Evolutionary conservation across 2,888 invertebrate species (phyloP).

Genomic region (Sericinus montela): DNA sequence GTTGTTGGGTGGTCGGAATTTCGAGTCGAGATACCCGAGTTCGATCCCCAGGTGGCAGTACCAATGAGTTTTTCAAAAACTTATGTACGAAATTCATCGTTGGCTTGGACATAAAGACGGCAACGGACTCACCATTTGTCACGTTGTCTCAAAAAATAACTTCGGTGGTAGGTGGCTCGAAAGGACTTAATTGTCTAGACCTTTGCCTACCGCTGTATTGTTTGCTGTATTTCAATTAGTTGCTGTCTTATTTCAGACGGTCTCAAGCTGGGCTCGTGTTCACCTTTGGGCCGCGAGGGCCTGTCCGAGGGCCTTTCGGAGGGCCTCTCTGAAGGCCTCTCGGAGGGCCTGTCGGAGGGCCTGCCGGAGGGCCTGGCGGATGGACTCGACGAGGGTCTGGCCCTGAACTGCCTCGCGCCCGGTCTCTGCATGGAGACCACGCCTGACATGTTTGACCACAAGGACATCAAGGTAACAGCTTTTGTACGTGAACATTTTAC

Average conservation of each 20-base stretch:
- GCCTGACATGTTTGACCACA: conserved; percentile 55
- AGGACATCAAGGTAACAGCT: conserved; percentile 59
- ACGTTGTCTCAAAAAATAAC: no score
- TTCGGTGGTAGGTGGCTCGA: no score
- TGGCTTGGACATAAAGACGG: no score
- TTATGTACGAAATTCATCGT: no score
- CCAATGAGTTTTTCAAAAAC: no score
- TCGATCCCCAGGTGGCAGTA: no score
- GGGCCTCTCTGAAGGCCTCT: conserved; percentile 45
- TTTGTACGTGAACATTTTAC: conserved; percentile 10
- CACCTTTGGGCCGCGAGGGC: conserved; percentile 54
- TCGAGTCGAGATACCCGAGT: no score
- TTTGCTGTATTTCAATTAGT: no score
- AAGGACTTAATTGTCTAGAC: no score
- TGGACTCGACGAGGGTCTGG: conserved; percentile 45
- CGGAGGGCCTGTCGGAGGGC: conserved; percentile 55
- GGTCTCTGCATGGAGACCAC: conserved; percentile 62
- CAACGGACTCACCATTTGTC: no score
- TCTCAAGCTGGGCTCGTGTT: conserved; percentile 55
- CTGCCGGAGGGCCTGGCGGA: conserved; percentile 51
- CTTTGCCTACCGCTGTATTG: no score
- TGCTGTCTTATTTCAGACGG: conserved; percentile 44
- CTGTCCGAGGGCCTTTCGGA: conserved; percentile 9
- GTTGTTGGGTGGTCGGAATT: no score
- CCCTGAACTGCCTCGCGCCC: conserved; percentile 56